These are phyloP conservation scores for Drosophila subsilvestris DNA, from an alignment of 2,888 invertebrate species.

Conservation along the genomic window DNA sequence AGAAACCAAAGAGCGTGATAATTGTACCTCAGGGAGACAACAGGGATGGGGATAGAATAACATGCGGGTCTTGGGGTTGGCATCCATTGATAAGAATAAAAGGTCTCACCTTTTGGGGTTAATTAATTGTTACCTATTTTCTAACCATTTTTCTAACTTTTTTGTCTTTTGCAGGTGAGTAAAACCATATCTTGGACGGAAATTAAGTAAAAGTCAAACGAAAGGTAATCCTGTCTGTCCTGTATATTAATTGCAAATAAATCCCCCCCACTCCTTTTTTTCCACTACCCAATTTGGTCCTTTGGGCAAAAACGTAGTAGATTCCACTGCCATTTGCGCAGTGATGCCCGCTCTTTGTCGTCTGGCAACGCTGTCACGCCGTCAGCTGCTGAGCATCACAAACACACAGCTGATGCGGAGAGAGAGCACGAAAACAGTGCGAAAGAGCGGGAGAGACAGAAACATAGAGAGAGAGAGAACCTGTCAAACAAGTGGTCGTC, in stretches of 20 bases:
- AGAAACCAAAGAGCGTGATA: constrained; percentile 59
- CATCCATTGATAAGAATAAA: constrained; percentile 22
- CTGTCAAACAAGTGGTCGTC: constrained; percentile 75
- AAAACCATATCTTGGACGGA: neutral
- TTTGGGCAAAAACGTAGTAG: constrained; percentile 31
- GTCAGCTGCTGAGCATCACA: constrained; percentile 67
- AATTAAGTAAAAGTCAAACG: neutral
- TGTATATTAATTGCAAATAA: neutral
- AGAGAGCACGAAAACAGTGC: constrained; percentile 12
- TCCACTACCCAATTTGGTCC: neutral
- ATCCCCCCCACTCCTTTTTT: neutral
- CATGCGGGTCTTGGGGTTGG: constrained; percentile 40
- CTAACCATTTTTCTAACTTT: constrained; percentile 29
- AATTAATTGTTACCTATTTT: constrained; percentile 13
- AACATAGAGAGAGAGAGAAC: constrained; percentile 27
- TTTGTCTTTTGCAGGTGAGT: constrained; percentile 63
- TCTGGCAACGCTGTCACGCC: constrained; percentile 60
- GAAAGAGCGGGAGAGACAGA: constrained; percentile 20
- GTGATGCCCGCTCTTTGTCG: constrained; percentile 4
- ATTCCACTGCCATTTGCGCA: constrained; percentile 45
- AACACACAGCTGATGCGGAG: constrained; percentile 59
- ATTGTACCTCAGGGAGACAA: constrained; percentile 49
- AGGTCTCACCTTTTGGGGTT: constrained; percentile 19
- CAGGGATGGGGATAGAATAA: constrained; percentile 6
- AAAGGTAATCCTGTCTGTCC: neutral